phyloP scores from a whole-genome alignment of 1,140 invertebrate species.

The Caenorhabditis brenneri region DNA sequence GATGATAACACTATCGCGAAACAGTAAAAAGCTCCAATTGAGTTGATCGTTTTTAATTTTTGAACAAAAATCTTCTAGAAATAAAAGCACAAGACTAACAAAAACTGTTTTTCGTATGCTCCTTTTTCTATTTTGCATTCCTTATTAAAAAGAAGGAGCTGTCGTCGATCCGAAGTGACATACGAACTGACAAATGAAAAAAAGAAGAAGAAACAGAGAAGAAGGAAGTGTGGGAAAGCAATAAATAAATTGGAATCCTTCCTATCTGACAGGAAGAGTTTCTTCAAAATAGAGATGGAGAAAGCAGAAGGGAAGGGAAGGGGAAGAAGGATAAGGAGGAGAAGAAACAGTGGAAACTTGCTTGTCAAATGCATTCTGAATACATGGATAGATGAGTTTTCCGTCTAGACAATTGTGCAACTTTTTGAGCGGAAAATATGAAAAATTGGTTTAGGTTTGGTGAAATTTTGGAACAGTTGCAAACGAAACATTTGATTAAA shows the following conservation, averaged over 20 bases:
- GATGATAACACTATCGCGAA: too few relatives aligned
- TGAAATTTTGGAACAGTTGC: not conserved
- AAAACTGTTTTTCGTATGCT: not conserved
- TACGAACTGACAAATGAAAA: conserved; percentile 35
- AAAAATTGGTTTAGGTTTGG: not conserved
- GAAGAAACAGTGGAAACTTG: conserved; percentile 18
- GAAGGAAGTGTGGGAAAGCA: conserved; percentile 40
- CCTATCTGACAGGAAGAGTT: conserved; percentile 9
- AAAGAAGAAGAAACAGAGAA: not conserved
- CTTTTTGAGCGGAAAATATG: not conserved
- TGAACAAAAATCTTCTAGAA: too few relatives aligned
- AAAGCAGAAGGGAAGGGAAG: not conserved
- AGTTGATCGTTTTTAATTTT: too few relatives aligned
- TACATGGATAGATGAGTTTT: not conserved
- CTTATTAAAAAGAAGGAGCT: conserved; percentile 4
- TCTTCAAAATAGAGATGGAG: not conserved
- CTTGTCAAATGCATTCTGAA: conserved; percentile 38
- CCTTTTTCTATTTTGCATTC: not conserved
- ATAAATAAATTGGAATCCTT: conserved; percentile 41
- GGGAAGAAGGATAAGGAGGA: not conserved
- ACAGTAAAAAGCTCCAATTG: too few relatives aligned
- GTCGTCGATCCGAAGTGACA: not conserved
- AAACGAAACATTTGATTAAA: too few relatives aligned
- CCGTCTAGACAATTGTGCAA: conserved; percentile 1
- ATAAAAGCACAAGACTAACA: too few relatives aligned